These are phyloP conservation scores for Oenanthe oenanthe DNA, from an alignment of 2,113 vertebrate genomes.

Conservation along the genomic window DNA sequence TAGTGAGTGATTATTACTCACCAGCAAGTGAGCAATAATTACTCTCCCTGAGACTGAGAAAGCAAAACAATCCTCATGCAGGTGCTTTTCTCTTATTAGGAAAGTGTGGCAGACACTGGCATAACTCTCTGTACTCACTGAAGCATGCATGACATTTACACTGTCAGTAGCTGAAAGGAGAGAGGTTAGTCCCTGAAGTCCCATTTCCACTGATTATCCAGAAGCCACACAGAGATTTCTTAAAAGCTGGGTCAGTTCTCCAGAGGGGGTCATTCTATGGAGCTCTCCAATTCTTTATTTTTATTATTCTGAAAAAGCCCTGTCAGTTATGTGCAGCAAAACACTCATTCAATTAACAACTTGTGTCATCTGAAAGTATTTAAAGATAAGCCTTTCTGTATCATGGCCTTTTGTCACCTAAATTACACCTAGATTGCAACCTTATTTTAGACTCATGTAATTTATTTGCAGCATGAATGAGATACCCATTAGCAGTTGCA, in stretches of 20 bases:
- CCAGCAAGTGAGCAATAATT: background rate
- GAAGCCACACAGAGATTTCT: background rate
- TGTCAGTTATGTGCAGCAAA: slow-evolving; percentile 12
- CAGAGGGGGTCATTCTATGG: background rate
- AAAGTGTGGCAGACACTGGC: background rate
- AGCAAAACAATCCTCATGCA: background rate
- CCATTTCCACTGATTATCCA: background rate
- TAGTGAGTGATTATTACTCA: background rate
- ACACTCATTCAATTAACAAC: background rate
- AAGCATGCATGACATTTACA: slow-evolving; percentile 30
- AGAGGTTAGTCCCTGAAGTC: slow-evolving; percentile 36
- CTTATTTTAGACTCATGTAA: background rate
- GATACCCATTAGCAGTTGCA: background rate
- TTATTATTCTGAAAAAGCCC: background rate
- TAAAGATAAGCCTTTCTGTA: slow-evolving; percentile 2
- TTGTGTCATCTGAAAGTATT: slow-evolving; percentile 6
- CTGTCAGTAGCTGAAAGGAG: slow-evolving; percentile 18
- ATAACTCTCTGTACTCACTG: slow-evolving; percentile 1
- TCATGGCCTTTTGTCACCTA: background rate
- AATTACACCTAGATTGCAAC: background rate
- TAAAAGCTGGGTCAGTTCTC: slow-evolving; percentile 28
- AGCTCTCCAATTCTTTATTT: background rate
- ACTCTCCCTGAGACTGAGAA: background rate
- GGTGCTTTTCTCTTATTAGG: background rate
- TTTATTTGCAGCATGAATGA: background rate